Base-by-base conservation (phyloP, 2,888 invertebrate genomes). In the Erannis defoliaria region DNA sequence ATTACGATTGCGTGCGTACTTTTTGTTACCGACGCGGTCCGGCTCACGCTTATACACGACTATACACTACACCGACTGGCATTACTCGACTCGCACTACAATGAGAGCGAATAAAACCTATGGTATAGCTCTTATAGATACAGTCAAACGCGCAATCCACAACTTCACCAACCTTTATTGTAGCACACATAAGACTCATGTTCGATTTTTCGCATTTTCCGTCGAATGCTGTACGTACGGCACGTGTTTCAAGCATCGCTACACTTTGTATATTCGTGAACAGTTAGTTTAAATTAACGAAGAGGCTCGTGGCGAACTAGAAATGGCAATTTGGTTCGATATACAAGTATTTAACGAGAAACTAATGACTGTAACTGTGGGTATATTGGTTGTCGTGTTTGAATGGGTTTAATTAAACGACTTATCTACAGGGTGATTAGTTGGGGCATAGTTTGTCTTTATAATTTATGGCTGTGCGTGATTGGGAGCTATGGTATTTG, bases 231-330 rank as follows among this genome's bases (percentile, higher is more conserved):
- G 76, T 78, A 77, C 71, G 71, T 70, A 71, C 71, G 75, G 76
- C 80, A 81, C 81, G 80, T 82, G 84, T 77, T 73, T 73, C 70
- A 66, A 70, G 71, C 71, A 71, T 72, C 72, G 72, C 72, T 67
- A 71, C 75, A 72, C 73, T 73, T 76, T 73, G 74, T 77, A 75
- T 78, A 81, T 75, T 73, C 77, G 68, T 68, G 71, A 76, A 81
- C 82, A 80, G 84, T 84, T 85, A 82, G 74, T 80, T 79, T 70
- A 71, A 73, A 77, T 75, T 78, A 79, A 79, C 77, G 74, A 77
- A 77, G 72, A 76, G 70, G 71, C 75, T 75, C 62, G 66, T 68
- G 65, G 69, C 67, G 66, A 66, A 73, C 76, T 77, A 78, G 70
- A 73, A 75, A 73, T 71, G 73, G 71, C 72, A 74, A 74, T 76